Percentiles rank a stretch among this genome's conserved stretches.
Conservation (phyloP, 1,140 invertebrate genomes). For the Heliconius melpomene region DNA sequence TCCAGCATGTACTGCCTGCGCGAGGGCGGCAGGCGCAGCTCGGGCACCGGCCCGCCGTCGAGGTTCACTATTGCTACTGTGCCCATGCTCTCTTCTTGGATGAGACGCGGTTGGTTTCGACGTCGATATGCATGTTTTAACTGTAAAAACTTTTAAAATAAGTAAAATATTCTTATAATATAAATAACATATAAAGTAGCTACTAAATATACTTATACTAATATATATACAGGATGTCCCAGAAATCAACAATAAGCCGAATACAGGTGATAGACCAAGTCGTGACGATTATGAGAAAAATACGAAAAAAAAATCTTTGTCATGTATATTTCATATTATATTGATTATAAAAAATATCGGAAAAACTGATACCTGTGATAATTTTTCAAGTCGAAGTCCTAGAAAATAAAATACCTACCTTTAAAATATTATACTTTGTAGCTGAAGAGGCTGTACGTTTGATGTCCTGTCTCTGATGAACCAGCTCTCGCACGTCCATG, state of each 20-base stretch:
- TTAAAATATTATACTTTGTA: conserved; percentile 21
- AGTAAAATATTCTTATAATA: neutral
- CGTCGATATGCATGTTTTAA: conserved; percentile 43
- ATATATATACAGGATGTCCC: too few relatives aligned
- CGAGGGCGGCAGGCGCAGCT: conserved; percentile 46
- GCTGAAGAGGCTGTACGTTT: neutral
- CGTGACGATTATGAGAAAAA: too few relatives aligned
- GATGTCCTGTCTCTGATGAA: neutral
- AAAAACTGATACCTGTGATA: too few relatives aligned
- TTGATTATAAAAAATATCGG: too few relatives aligned
- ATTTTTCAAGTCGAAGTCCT: too few relatives aligned
- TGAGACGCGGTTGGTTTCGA: conserved; percentile 33
- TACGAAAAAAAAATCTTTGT: too few relatives aligned
- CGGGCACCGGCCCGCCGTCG: conserved; percentile 50
- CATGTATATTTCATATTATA: too few relatives aligned
- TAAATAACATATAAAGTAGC: too few relatives aligned
- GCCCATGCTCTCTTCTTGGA: conserved; percentile 49
- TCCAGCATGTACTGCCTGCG: conserved; percentile 56
- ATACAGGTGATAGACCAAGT: too few relatives aligned
- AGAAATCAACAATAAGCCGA: too few relatives aligned
- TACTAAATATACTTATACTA: too few relatives aligned
- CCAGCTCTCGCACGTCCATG: conserved; percentile 5
- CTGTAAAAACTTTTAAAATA: conserved; percentile 30
- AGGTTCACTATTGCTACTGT: conserved; percentile 50
- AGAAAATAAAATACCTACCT: neutral